Evolutionary conservation across 2,113 vertebrate genomes (phyloP).

Genomic region (Acanthisitta chloris): DNA sequence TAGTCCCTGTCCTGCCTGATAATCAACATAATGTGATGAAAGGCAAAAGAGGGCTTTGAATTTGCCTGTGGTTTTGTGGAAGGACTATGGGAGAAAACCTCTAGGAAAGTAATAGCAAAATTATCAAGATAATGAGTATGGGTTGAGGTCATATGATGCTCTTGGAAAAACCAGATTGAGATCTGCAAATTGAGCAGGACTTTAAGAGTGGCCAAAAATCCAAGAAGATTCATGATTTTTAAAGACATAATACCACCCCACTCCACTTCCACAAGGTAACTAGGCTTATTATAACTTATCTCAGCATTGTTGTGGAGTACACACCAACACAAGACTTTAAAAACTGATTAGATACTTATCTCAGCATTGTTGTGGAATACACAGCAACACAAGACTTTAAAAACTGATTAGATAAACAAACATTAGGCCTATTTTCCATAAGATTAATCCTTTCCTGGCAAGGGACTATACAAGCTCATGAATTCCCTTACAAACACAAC

Average conservation of each 20-base stretch:
- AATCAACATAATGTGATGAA: background rate
- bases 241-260: background rate
- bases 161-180: background rate
- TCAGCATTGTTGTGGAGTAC: background rate
- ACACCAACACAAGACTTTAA: background rate
- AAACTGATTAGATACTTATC: background rate
- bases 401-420: background rate
- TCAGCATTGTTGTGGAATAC: background rate
- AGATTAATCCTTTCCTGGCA: background rate
- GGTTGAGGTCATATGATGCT: background rate
- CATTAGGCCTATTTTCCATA: background rate
- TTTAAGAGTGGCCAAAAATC: background rate
- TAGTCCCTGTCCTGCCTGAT: background rate
- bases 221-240: background rate
- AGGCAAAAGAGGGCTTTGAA: background rate
- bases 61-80: background rate
- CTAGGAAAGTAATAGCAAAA: background rate
- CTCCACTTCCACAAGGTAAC: background rate
- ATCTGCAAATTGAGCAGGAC: background rate
- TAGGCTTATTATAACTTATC: background rate
- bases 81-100: background rate
- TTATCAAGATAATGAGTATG: background rate
- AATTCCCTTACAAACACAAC: background rate
- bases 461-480: background rate
- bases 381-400: background rate